phyloP scores from a whole-genome alignment of 2,797 vertebrate genomes.

The Cercopithecus diana region DNA sequence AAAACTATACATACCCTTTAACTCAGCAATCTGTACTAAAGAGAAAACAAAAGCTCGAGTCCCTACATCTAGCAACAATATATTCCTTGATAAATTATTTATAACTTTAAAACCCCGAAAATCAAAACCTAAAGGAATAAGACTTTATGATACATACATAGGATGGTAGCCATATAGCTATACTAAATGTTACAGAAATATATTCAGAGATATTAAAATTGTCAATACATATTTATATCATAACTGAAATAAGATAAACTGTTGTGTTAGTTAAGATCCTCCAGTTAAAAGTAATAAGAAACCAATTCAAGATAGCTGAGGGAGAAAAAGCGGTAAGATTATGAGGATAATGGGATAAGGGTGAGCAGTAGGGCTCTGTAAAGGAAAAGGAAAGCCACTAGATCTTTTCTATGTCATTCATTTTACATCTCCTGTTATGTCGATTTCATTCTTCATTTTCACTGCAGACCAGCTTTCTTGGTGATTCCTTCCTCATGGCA shows the following conservation, averaged over 20 bases:
- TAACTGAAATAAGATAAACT: conserved; percentile 25
- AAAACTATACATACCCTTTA: not conserved
- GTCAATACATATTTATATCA: not conserved
- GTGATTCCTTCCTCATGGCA: not conserved
- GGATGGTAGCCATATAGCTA: not conserved
- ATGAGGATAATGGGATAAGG: not conserved
- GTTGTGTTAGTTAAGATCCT: not conserved
- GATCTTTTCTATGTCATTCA: not conserved
- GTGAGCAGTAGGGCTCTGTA: not conserved
- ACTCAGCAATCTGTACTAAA: conserved; percentile 12
- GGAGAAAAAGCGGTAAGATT: not conserved
- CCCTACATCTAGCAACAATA: conserved; percentile 23
- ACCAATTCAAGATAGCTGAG: not conserved
- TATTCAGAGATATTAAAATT: not conserved
- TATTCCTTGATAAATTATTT: conserved; percentile 15
- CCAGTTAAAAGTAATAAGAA: not conserved
- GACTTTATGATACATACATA: not conserved
- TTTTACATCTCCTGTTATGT: not conserved
- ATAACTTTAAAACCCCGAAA: not conserved
- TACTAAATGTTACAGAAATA: not conserved
- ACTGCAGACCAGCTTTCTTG: not conserved
- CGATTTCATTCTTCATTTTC: not conserved
- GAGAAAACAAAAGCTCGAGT: not conserved
- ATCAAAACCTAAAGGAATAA: not conserved
- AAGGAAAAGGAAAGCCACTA: not conserved